Base-by-base conservation (phyloP, 2,113 vertebrate species). In the Cynoglossus semilaevis region DNA sequence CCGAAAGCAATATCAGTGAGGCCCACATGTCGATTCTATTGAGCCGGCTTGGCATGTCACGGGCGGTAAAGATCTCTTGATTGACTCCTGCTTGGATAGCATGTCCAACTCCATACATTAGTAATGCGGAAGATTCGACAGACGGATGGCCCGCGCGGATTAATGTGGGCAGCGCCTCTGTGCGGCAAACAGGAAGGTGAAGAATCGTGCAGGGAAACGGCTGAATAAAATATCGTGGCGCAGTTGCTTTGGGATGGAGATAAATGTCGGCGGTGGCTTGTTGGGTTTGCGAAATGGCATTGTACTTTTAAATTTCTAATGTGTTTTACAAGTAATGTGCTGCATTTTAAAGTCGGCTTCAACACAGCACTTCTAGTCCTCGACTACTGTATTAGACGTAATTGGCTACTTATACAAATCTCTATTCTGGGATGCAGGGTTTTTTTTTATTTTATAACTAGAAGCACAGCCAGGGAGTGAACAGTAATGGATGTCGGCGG, bases 41-140 rank as follows among this genome's bases (percentile, higher is more conserved):
- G 88, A 89, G 15, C 88, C 44, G 69, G 38, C 68, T 67, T 80
- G 70, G 84, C 70, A 52, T 83, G 87, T 88, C 85, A 72, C 61
- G 66, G 63, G 56, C 73, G 55, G 80, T 85, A 86, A 88, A 88
- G 83, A 85, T 80, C 81, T 87, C 79, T 71, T 87, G 83, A 89
- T 85, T 85, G 88, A 89, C 87, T 89, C 77, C 75, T 83, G 85
- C 83, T 84, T 81, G 80, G 88, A 82, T 89, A 80, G 81, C 85
- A 76, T 89, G 86, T 87, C 88, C 77, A 66, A 78, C 75, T 77
- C 63, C 77, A 82, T 89, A 82, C 86, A 86, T 89, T 82, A 88
- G 85, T 80, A 81, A 89, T 85, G 80, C 74, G 58, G 75, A 44
- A 53, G 67, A 58, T 55, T 76, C 61, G 7, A 83, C 84, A 72